Evolutionary conservation across 1,140 invertebrate species (phyloP).

Genomic region (Rhopalosiphum maidis): DNA sequence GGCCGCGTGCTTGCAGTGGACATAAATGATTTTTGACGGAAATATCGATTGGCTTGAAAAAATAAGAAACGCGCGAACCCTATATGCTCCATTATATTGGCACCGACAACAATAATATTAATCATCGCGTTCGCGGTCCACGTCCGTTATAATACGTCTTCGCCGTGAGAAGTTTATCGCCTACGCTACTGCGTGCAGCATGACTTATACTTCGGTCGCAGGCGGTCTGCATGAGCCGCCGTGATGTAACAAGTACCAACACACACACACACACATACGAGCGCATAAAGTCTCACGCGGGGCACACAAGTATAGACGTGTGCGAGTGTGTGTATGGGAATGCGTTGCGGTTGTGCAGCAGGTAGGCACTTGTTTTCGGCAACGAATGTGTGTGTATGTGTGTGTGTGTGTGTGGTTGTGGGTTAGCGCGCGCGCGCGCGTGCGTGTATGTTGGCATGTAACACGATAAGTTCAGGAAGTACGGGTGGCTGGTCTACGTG

Average conservation of each 20-base stretch:
- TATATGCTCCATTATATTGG: too few relatives aligned
- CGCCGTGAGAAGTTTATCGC: background rate
- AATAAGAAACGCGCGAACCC: background rate
- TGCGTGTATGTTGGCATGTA: background rate
- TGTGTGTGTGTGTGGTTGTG: background rate
- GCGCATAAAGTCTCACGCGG: background rate
- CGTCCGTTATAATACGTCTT: background rate
- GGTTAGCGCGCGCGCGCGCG: background rate
- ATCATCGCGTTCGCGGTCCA: background rate
- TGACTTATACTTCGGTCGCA: background rate
- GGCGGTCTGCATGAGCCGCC: background rate
- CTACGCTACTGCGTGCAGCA: background rate
- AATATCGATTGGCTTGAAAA: background rate
- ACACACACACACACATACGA: background rate
- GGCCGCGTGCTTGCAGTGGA: too few relatives aligned
- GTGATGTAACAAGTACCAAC: background rate
- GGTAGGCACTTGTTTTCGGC: constrained; percentile 38
- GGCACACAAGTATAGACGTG: background rate
- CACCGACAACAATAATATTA: background rate
- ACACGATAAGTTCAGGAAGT: constrained; percentile 45
- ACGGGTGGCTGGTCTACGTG: background rate
- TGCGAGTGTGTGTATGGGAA: background rate
- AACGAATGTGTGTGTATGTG: too few relatives aligned
- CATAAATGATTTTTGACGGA: background rate
- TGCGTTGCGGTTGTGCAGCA: constrained; percentile 20